A percentile compares a stretch with the other conserved stretches of the same genome.
phyloP scores from a whole-genome alignment of 2,888 invertebrate species.

The Plemyria rubiginata region DNA sequence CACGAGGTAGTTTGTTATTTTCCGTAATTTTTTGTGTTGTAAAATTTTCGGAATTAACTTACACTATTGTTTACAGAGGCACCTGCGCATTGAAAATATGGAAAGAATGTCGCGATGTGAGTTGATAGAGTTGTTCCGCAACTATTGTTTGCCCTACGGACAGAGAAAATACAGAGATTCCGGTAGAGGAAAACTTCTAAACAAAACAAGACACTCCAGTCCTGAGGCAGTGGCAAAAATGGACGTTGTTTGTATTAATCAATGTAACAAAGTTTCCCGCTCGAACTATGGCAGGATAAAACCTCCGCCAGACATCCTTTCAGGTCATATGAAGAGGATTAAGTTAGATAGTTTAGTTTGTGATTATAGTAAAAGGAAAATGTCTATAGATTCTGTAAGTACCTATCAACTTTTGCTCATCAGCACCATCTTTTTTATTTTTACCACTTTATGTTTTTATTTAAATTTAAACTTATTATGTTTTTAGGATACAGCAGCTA shows the following conservation, averaged over 20 bases:
- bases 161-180: conserved; percentile 76
- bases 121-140: conserved; percentile 72
- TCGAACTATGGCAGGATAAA: conserved; percentile 59
- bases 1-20: conserved; percentile 61
- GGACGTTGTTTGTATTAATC: conserved; percentile 42
- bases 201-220: conserved; percentile 62
- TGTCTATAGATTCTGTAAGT: conserved; percentile 67
- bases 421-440: background rate
- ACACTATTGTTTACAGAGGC: conserved; percentile 63
- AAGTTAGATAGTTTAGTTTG: conserved; percentile 59
- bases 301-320: conserved; percentile 68
- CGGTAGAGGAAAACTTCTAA: conserved; percentile 69
- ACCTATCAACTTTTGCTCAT: background rate
- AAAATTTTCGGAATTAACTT: conserved; percentile 26
- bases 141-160: conserved; percentile 76
- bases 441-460: too few relatives aligned
- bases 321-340: conserved; percentile 72
- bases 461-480: background rate
- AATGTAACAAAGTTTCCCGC: conserved; percentile 46
- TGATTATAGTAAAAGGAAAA: conserved; percentile 65
- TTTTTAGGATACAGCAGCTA: conserved; percentile 56
- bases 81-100: conserved; percentile 64
- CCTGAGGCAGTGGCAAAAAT: conserved; percentile 54
- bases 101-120: conserved; percentile 64
- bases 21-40: conserved; percentile 3